Conservation (phyloP, 1,140 invertebrate genomes). For the Bombus haemorrhoidalis region DNA sequence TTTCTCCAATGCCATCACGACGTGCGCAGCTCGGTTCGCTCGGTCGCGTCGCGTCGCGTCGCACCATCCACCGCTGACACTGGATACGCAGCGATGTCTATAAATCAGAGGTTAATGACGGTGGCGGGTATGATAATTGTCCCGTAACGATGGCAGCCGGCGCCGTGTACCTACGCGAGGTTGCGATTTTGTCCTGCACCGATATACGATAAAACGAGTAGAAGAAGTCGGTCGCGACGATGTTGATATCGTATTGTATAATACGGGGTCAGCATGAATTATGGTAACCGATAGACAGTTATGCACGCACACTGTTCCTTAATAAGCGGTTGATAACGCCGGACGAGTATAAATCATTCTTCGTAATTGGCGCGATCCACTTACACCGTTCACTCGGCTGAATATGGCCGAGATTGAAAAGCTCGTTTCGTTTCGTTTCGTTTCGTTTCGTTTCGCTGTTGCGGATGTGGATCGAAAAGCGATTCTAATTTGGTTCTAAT, state of each 20-base stretch:
- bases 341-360: slow-evolving; percentile 19
- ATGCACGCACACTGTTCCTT: slow-evolving; percentile 35
- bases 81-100: slow-evolving; percentile 2
- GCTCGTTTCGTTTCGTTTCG: not conserved
- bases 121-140: slow-evolving; percentile 16
- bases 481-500: not conserved
- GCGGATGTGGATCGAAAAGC: not conserved
- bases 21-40: not conserved
- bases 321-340: slow-evolving; percentile 43
- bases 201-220: slow-evolving; percentile 24
- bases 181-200: not conserved
- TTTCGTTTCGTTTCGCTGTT: not conserved
- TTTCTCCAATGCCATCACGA: not conserved
- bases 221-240: slow-evolving; percentile 1
- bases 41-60: too few relatives aligned
- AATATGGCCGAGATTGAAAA: slow-evolving; percentile 18
- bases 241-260: slow-evolving; percentile 39
- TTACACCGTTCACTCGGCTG: not conserved
- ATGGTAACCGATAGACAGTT: slow-evolving; percentile 35
- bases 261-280: slow-evolving; percentile 13
- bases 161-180: too few relatives aligned
- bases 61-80: not conserved
- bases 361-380: slow-evolving; percentile 16
- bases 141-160: not conserved
- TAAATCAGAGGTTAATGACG: slow-evolving; percentile 33